Conservation (phyloP, 2,888 invertebrate genomes). For the Calliopum simillimum region DNA sequence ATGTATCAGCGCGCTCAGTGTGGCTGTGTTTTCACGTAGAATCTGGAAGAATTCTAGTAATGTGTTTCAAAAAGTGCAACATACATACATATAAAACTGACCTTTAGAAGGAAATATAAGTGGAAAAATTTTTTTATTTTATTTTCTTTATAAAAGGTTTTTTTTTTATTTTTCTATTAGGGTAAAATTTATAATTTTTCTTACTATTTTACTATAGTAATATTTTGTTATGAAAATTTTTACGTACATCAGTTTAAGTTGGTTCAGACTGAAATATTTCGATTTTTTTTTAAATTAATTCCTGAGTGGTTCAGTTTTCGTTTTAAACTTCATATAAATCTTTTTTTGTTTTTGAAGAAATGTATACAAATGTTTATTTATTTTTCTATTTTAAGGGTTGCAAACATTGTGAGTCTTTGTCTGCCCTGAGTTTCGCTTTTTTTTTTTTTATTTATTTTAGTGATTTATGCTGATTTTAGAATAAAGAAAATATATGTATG, state of each 20-base stretch:
- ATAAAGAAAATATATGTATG: too few relatives aligned
- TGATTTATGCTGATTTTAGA: too few relatives aligned
- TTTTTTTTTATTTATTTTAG: constrained; percentile 42
- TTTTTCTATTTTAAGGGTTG: constrained; percentile 5
- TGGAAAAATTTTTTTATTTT: too few relatives aligned
- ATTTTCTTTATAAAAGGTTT: too few relatives aligned
- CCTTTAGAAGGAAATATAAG: too few relatives aligned
- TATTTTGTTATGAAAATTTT: constrained; percentile 30
- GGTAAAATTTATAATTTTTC: background rate
- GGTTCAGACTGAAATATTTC: constrained; percentile 37
- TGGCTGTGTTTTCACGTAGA: too few relatives aligned
- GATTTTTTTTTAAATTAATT: constrained; percentile 51
- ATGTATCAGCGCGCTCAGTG: too few relatives aligned
- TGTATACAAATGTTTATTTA: constrained; percentile 41
- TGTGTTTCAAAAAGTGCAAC: too few relatives aligned
- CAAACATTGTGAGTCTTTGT: constrained; percentile 25
- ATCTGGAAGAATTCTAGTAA: too few relatives aligned
- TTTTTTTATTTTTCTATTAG: background rate
- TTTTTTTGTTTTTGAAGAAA: constrained; percentile 31
- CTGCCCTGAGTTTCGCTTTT: constrained; percentile 45
- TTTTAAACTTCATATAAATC: constrained; percentile 52
- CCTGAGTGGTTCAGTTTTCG: constrained; percentile 65
- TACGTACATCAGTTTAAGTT: constrained; percentile 20
- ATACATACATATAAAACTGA: too few relatives aligned
- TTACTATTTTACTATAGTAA: background rate